Evolutionary conservation across 2,888 invertebrate genomes (phyloP).

Genomic region (Tenthredo scrophulariae): DNA sequence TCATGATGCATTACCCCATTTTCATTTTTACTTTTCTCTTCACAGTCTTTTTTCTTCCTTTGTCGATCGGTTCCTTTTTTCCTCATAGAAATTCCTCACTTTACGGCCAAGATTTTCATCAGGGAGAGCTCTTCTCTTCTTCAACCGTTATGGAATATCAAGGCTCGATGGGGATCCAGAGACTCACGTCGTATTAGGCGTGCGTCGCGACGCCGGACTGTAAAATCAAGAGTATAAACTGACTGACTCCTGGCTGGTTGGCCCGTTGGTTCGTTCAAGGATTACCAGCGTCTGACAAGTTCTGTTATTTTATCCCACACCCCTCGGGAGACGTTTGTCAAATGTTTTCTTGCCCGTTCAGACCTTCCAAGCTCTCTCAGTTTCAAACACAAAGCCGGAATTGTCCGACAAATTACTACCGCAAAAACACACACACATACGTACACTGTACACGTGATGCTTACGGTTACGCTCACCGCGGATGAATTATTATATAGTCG

Average conservation of each 20-base stretch:
- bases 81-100: background rate
- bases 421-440: constrained; percentile 1
- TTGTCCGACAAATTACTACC: constrained; percentile 48
- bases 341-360: constrained; percentile 56
- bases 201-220: background rate
- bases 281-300: constrained; percentile 48
- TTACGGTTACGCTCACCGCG: too few relatives aligned
- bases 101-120: background rate
- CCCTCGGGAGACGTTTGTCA: constrained; percentile 57
- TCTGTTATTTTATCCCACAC: constrained; percentile 36
- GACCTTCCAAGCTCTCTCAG: constrained; percentile 5
- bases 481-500: too few relatives aligned
- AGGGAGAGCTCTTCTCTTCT: background rate
- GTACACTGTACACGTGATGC: too few relatives aligned
- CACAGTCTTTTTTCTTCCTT: background rate
- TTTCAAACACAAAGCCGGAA: constrained; percentile 55
- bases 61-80: background rate
- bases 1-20: background rate
- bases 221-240: constrained; percentile 20
- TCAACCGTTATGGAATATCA: background rate
- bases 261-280: background rate
- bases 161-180: background rate
- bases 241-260: background rate
- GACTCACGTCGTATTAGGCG: background rate
- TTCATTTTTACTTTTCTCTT: background rate